A percentile compares a stretch with the other conserved stretches of the same genome.
Conservation (phyloP, 2,888 invertebrate genomes). For the Nomada hirtipes region DNA sequence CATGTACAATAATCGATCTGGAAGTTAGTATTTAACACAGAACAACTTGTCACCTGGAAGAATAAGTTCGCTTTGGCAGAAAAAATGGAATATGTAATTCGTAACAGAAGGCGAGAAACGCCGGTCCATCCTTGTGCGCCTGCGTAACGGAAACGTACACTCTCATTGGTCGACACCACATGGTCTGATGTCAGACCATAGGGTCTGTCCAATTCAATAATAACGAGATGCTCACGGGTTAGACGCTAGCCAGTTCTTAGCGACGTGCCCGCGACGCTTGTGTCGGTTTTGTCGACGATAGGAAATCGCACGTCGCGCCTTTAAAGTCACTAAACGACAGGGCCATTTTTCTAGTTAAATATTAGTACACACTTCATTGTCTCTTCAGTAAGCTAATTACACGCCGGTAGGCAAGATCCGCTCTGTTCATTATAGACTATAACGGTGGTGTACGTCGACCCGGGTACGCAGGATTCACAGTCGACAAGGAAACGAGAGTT, state of each 20-base stretch:
- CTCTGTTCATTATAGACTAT: slow-evolving; percentile 30
- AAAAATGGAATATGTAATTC: slow-evolving; percentile 49
- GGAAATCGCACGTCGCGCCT: slow-evolving; percentile 30
- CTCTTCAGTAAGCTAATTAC: slow-evolving; percentile 10
- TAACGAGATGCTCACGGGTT: slow-evolving; percentile 79
- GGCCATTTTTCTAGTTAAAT: slow-evolving; percentile 27
- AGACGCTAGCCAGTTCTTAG: slow-evolving; percentile 72
- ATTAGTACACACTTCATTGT: slow-evolving; percentile 29
- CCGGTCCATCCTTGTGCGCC: slow-evolving; percentile 72
- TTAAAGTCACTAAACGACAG: slow-evolving; percentile 25
- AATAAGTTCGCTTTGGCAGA: slow-evolving; percentile 26
- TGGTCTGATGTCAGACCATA: slow-evolving; percentile 92
- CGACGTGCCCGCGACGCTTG: slow-evolving; percentile 57
- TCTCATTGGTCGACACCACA: slow-evolving; percentile 89
- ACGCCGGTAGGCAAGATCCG: slow-evolving; percentile 24
- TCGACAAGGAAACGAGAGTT: slow-evolving; percentile 2
- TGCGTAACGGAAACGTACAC: slow-evolving; percentile 78
- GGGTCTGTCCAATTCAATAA: slow-evolving; percentile 85
- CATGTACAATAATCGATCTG: slow-evolving; percentile 35
- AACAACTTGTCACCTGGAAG: not conserved
- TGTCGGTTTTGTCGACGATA: slow-evolving; percentile 32
- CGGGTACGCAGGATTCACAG: not conserved
- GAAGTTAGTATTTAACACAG: not conserved
- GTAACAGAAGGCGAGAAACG: slow-evolving; percentile 49
- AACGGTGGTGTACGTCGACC: slow-evolving; percentile 18